Percentiles rank a stretch among this genome's conserved stretches.
Conservation (phyloP, 2,797 vertebrate genomes). For the Pseudocheirus occidentalis region DNA sequence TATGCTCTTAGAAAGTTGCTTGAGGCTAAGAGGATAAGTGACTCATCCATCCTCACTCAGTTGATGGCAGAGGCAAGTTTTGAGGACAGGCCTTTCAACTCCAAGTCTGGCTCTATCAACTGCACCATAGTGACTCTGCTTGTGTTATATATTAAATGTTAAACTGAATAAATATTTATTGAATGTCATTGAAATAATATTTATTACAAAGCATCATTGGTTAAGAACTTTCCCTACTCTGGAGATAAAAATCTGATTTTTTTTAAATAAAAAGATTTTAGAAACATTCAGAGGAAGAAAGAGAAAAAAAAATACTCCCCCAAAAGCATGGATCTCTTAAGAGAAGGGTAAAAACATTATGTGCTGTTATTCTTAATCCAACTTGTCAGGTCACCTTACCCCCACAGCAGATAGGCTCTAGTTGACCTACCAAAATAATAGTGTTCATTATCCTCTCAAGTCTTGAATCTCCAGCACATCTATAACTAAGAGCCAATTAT, state of each 20-base stretch:
- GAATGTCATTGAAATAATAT: not conserved
- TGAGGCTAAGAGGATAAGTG: no score
- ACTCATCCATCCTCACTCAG: not conserved
- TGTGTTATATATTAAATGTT: not conserved
- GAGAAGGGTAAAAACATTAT: conserved; percentile 45
- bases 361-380: conserved; percentile 31
- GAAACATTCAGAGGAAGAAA: not conserved
- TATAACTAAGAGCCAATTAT: conserved; percentile 60
- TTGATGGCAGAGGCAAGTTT: not conserved
- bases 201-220: not conserved
- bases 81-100: not conserved
- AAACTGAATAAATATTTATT: not conserved
- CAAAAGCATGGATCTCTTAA: not conserved
- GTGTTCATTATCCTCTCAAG: conserved; percentile 43
- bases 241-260: not conserved
- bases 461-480: conserved; percentile 55
- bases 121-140: not conserved
- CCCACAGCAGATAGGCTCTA: conserved; percentile 51
- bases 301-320: not conserved
- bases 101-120: not conserved
- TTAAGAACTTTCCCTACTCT: not conserved
- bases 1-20: not conserved
- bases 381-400: conserved; percentile 47
- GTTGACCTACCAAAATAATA: conserved; percentile 47
- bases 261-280: not conserved